phyloP scores from a whole-genome alignment of 2,888 invertebrate species.

The Latheticus oryzae region DNA sequence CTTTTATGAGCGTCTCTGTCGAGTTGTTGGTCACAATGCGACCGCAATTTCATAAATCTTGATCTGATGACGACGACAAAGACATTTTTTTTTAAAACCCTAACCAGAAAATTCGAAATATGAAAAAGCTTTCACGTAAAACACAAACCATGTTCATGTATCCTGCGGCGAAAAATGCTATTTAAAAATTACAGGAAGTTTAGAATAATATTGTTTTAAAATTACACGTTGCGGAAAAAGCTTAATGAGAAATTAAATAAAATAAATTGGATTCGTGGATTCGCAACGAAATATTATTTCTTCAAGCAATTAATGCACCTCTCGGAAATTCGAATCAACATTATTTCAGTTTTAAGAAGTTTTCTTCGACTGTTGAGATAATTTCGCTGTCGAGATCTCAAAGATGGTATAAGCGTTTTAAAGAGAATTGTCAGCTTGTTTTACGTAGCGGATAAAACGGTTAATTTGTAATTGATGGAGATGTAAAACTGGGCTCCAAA shows the following conservation, averaged over 20 bases:
- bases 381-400: constrained; percentile 24
- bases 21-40: constrained; percentile 23
- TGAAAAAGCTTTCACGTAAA: constrained; percentile 7
- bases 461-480: constrained; percentile 4
- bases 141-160: constrained; percentile 7
- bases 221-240: constrained; percentile 32
- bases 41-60: constrained; percentile 26
- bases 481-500: not conserved
- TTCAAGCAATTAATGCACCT: constrained; percentile 33
- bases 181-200: constrained; percentile 36
- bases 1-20: constrained; percentile 27
- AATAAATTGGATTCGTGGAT: constrained; percentile 37
- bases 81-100: constrained; percentile 22
- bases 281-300: constrained; percentile 34
- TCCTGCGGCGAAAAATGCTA: constrained; percentile 15
- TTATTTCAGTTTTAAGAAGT: constrained; percentile 23
- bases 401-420: constrained; percentile 19
- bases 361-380: constrained; percentile 14
- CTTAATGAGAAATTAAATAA: constrained; percentile 40
- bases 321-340: constrained; percentile 36
- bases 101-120: constrained; percentile 11
- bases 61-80: constrained; percentile 25
- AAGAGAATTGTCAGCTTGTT: constrained; percentile 10
- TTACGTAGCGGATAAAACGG: constrained; percentile 10
- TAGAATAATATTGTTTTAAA: constrained; percentile 40